A percentile compares a stretch with the other conserved stretches of the same genome.
Conservation (phyloP, 2,797 vertebrate genomes). For the Anguilla anguilla region DNA sequence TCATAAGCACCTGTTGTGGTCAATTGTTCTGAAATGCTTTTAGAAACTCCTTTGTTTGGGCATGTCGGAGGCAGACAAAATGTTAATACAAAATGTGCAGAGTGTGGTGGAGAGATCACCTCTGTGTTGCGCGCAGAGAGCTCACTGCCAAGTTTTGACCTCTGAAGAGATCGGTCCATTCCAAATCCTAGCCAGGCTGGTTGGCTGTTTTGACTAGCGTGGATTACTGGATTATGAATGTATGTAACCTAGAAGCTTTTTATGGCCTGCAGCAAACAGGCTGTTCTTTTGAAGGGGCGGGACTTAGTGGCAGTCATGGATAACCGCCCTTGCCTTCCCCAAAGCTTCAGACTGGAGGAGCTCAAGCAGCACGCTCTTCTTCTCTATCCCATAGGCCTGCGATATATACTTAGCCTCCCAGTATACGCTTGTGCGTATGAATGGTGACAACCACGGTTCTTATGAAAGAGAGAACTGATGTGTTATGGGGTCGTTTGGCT, state of each 20-base stretch:
- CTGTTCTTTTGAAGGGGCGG: neutral
- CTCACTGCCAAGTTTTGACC: neutral
- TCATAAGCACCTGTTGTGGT: neutral
- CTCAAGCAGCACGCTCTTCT: neutral
- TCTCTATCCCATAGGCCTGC: neutral
- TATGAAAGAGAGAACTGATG: neutral
- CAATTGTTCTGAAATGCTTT: neutral
- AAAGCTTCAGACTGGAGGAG: neutral
- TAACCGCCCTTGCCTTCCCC: neutral
- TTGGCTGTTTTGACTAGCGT: neutral
- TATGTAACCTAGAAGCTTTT: neutral
- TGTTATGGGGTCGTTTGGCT: neutral
- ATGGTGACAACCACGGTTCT: neutral
- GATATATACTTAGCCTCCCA: neutral
- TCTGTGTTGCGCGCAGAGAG: neutral
- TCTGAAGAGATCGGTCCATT: neutral
- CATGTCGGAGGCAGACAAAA: neutral
- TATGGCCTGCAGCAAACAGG: neutral
- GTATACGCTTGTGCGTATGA: neutral
- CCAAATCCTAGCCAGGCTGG: neutral
- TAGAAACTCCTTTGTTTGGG: neutral
- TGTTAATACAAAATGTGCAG: neutral
- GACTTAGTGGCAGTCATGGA: neutral
- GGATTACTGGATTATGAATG: constrained; percentile 15
- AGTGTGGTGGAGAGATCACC: neutral